Evolutionary conservation across 2,888 invertebrate species (phyloP), one percentile per base, ranked within the genome.

Genomic region (Cryptus armator): DNA sequence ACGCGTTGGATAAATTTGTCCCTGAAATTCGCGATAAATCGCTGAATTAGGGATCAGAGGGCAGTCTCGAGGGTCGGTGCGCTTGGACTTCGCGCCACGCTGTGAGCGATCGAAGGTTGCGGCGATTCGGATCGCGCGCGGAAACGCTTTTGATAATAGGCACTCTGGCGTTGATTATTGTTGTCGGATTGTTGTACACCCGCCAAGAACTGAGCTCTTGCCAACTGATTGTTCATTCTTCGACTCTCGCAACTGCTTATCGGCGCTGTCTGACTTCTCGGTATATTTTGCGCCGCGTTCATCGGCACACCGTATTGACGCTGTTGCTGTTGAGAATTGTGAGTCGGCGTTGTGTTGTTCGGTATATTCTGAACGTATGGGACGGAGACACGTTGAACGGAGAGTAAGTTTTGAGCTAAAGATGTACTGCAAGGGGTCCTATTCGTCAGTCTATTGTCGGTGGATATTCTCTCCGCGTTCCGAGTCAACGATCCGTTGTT

Each of bases 11-110:
- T 66, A 10, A 43, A 16, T 66, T 16, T 43, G 14, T 43, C 43
- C 37, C 19, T 16, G 16, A 66, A 66, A 43, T 9, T 43, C 3
- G 48, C 37, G 16, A 66, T 80, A 67, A 56, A 74, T 53, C 12
- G 37, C 67, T 59, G 48, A 37, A 56, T 46, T 44, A 16, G 77
- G 62, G 68, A 86, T 93, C 91, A 93, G 46, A 93, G 89, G 48
- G 93, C 93, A 59, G 93, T 94, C 86, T 93, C 93, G 59, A 94
- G 87, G 19, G 93, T 90, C 1, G 93, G 93, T 0, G 93, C 93
- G 85, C 93, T 93, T 4, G 93, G 92, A 78, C 93, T 92, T 43
- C 93, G 91, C n/a, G 92, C 81, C 1, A 93, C 92, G 56, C 90
- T 90, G 46, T 90, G 91, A 1, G 88, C 89, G 3, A 86, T 68